A percentile compares a stretch with the other conserved stretches of the same genome.
Evolutionary conservation across 2,888 invertebrate genomes (phyloP).

Genomic region (Drosophila kuntzei): DNA sequence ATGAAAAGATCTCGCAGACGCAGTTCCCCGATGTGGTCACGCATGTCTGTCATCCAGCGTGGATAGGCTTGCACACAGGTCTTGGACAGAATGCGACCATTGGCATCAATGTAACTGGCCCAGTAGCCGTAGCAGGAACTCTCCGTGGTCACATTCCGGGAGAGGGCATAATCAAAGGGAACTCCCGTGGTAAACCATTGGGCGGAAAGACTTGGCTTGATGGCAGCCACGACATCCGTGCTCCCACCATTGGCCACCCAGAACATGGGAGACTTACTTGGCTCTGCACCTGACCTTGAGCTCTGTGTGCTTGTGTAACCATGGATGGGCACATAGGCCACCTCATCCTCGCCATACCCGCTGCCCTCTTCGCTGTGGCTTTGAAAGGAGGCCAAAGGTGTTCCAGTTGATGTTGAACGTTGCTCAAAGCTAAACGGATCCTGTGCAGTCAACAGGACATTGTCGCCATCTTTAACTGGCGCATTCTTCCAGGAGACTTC

Average conservation of each 20-base stretch:
- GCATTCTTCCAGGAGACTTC: slow-evolving; percentile 85
- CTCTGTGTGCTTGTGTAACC: slow-evolving; percentile 54
- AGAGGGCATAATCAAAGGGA: slow-evolving; percentile 80
- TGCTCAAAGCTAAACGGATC: slow-evolving; percentile 80
- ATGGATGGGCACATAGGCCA: slow-evolving; percentile 57
- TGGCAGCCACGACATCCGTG: slow-evolving; percentile 76
- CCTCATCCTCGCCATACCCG: slow-evolving; percentile 43
- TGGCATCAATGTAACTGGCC: slow-evolving; percentile 83
- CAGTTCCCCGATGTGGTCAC: slow-evolving; percentile 84
- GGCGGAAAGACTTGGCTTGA: slow-evolving; percentile 72
- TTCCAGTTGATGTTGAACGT: slow-evolving; percentile 60
- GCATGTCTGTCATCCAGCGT: slow-evolving; percentile 87
- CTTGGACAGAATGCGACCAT: slow-evolving; percentile 81
- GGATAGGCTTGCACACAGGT: slow-evolving; percentile 87
- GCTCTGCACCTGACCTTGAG: not conserved
- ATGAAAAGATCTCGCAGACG: slow-evolving; percentile 87
- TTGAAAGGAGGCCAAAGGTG: slow-evolving; percentile 67
- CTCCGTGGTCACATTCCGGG: slow-evolving; percentile 74
- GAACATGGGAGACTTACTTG: slow-evolving; percentile 37
- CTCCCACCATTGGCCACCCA: slow-evolving; percentile 82
- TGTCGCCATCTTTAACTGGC: slow-evolving; percentile 72
- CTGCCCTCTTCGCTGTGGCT: slow-evolving; percentile 61
- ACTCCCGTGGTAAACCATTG: slow-evolving; percentile 85
- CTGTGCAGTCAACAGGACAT: slow-evolving; percentile 80
- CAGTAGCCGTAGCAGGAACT: slow-evolving; percentile 85